Evolutionary conservation across 2,888 invertebrate species (phyloP), one percentile per base, ranked within the genome.

Genomic region (Eledona agricola): DNA sequence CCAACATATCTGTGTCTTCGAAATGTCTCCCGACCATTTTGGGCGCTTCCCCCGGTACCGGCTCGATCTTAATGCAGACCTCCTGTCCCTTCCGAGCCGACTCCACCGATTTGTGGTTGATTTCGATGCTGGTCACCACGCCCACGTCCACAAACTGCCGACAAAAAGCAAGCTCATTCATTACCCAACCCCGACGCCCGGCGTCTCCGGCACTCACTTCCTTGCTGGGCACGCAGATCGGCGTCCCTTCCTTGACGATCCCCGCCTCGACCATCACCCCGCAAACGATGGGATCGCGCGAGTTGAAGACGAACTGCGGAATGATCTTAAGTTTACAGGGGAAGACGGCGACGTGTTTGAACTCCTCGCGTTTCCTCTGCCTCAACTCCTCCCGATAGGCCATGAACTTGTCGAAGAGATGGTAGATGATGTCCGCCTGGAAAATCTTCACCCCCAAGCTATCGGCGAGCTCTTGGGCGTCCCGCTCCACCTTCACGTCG

Each of bases 11-110:
- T 23, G 89, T 94, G 70, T 94, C 90, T 72, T 97, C 97, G 79
- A 99, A 99, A 79, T 99, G 99, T 51, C 99, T 83, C 5, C 99
- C 99, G 77, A 89, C 96, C 90, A 99, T 90, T 81, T 98, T 98
- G 31, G 99, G 99, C 32, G 98, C 88, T 77, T 99, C 97, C n/a
- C 98, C 98, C 7, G 96, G 93, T 34, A 93, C 87, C 15, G 96
- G 91, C 67, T 98, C 97, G 63, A 99, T 98, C 81, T 97, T 98
- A 70, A 96, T 86, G 79, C 96, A 96, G 22, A 96, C 93, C 78
- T 95, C 94, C 78, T 91, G 90, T 0, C 99, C 99, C 77, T 95
- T 95, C 59, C 93, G 84, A 5, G 98, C 99, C n/a, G 84, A 82
- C 58, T 98, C 96, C 63, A 98, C 88, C 37, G 88, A 79, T 76